Percentiles rank a stretch among this genome's conserved stretches.
Evolutionary conservation across 2,797 vertebrate species (phyloP).

Genomic region (Euthynnus affinis): DNA sequence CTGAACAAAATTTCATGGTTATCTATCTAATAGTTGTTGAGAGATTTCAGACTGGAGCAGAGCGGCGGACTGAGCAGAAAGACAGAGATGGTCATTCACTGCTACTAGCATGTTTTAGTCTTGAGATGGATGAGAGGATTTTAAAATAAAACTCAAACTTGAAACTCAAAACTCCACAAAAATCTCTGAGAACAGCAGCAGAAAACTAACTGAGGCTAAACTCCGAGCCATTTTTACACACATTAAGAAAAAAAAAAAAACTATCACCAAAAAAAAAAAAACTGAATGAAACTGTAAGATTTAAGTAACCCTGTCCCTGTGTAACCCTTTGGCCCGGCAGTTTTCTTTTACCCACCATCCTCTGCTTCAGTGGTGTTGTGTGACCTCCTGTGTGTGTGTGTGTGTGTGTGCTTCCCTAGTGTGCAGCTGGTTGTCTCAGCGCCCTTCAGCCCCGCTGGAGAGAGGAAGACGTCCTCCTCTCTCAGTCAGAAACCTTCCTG

Average conservation of each 20-base stretch:
- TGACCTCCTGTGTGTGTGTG: conserved; percentile 14
- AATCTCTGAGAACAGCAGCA: background rate
- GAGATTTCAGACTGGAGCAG: too few relatives aligned
- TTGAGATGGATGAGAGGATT: background rate
- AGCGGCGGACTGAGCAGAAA: too few relatives aligned
- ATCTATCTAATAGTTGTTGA: too few relatives aligned
- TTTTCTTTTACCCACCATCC: conserved; percentile 54
- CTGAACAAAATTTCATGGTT: too few relatives aligned
- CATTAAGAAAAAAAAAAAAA: background rate
- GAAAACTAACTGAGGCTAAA: background rate
- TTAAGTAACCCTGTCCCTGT: conserved; percentile 29
- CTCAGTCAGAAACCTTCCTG: conserved; percentile 36
- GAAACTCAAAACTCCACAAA: too few relatives aligned
- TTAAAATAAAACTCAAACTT: background rate
- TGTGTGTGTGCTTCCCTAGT: conserved; percentile 23
- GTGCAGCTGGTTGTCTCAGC: conserved; percentile 60
- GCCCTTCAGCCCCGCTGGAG: conserved; percentile 37
- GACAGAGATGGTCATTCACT: too few relatives aligned
- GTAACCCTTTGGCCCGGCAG: conserved; percentile 48
- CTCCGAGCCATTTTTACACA: too few relatives aligned
- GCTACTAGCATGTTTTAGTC: too few relatives aligned
- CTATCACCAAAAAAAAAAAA: background rate
- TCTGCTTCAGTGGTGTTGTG: conserved; percentile 59
- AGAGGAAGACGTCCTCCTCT: conserved; percentile 18
- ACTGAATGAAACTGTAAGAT: conserved; percentile 12